Percentiles rank a stretch among this genome's conserved stretches.
phyloP scores from a whole-genome alignment of 2,888 invertebrate species.

The Scaptodrosophila latifasciaeformis region DNA sequence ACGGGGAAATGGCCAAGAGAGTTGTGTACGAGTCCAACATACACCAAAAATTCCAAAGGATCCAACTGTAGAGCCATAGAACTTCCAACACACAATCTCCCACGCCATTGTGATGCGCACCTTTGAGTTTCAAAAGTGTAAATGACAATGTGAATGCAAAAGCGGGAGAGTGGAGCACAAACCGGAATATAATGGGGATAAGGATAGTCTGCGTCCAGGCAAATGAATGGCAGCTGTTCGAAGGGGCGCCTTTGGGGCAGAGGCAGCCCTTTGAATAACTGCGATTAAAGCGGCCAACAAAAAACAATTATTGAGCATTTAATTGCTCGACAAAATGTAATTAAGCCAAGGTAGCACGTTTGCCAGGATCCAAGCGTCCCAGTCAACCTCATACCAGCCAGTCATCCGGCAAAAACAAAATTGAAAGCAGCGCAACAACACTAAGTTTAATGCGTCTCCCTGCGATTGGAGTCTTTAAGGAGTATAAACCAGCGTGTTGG shows the following conservation, averaged over 20 bases:
- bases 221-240: constrained; percentile 1
- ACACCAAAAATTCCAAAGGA: too few species aligned
- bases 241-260: background rate
- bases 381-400: background rate
- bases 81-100: background rate
- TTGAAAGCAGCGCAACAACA: background rate
- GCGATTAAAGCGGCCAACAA: constrained; percentile 59
- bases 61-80: background rate
- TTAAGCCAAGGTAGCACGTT: constrained; percentile 57
- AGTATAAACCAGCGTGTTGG: background rate
- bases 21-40: too few species aligned
- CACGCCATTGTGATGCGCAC: background rate
- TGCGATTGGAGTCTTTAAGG: too few species aligned
- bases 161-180: too few species aligned
- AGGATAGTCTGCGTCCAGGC: too few species aligned
- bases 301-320: constrained; percentile 67
- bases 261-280: constrained; percentile 54
- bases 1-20: too few species aligned
- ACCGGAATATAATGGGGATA: too few species aligned
- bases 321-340: constrained; percentile 64
- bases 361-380: too few species aligned
- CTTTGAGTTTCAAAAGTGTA: background rate
- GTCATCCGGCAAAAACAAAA: background rate
- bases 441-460: too few species aligned
- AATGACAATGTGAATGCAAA: background rate